Conservation (phyloP, 2,113 vertebrate genomes). For the Pyrgilauda ruficollis region DNA sequence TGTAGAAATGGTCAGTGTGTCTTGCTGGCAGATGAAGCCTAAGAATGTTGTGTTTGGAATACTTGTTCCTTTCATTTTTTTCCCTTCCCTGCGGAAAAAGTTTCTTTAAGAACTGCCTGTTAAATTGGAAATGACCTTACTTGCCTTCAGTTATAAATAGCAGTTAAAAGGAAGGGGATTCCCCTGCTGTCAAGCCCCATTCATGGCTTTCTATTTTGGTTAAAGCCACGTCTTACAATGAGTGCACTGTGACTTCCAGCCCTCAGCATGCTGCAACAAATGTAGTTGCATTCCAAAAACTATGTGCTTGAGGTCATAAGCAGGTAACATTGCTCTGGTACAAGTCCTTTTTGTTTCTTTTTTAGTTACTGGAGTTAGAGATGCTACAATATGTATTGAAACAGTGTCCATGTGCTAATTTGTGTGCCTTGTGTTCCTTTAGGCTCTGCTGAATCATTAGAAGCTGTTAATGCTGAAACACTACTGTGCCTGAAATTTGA, state of each 20-base stretch:
- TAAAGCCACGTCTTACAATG: background rate
- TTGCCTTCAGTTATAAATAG: slow-evolving; percentile 10
- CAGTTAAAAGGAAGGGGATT: background rate
- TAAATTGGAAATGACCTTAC: background rate
- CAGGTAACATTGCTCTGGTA: background rate
- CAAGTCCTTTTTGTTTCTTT: background rate
- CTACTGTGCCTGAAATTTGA: background rate
- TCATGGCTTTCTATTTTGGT: slow-evolving; percentile 18
- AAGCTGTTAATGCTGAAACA: background rate
- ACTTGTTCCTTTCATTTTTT: background rate
- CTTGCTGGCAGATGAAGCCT: background rate
- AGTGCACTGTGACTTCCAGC: background rate
- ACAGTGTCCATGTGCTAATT: background rate
- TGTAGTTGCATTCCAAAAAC: background rate
- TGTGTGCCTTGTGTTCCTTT: background rate
- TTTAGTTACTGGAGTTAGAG: background rate
- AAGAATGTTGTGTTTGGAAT: background rate
- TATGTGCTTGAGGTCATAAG: background rate
- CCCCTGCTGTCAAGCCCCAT: background rate
- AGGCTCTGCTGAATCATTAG: background rate
- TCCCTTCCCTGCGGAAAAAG: background rate
- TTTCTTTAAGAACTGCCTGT: background rate
- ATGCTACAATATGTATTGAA: background rate
- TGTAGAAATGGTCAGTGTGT: background rate
- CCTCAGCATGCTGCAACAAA: background rate